These are phyloP conservation scores for Spinibarbus caldwelli DNA, from an alignment of 2,797 vertebrate species.

Conservation along the genomic window DNA sequence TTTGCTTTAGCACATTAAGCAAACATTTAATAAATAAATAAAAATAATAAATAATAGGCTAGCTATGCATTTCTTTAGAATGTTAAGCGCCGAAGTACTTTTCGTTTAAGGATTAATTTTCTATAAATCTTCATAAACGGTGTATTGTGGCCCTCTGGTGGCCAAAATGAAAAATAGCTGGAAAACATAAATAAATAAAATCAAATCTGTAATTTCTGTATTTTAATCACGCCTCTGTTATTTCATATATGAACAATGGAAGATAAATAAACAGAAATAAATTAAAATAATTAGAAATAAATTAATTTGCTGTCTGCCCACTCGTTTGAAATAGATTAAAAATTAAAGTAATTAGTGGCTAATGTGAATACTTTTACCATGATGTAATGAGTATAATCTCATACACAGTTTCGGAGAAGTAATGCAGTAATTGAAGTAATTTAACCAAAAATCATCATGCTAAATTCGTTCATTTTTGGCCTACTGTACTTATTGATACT, in stretches of 20 bases:
- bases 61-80: too few species aligned
- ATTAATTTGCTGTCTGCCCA: background rate
- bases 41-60: too few species aligned
- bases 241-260: background rate
- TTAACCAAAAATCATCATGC: too few species aligned
- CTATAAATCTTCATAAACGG: background rate
- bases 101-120: background rate
- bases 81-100: background rate
- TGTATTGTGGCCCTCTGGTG: background rate
- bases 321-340: background rate
- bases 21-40: too few species aligned
- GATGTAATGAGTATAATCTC: too few species aligned
- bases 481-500: too few species aligned
- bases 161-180: background rate
- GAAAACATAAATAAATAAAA: background rate
- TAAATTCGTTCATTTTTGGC: too few species aligned
- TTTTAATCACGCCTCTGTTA: background rate
- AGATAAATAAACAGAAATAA: background rate
- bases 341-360: too few species aligned
- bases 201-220: background rate
- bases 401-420: background rate
- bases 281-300: background rate
- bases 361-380: background rate
- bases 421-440: background rate
- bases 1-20: too few species aligned